A percentile compares a stretch with the other conserved stretches of the same genome.
These are phyloP conservation scores for Ormyrus pomaceus DNA, from an alignment of 2,888 invertebrate genomes.

Conservation along the genomic window DNA sequence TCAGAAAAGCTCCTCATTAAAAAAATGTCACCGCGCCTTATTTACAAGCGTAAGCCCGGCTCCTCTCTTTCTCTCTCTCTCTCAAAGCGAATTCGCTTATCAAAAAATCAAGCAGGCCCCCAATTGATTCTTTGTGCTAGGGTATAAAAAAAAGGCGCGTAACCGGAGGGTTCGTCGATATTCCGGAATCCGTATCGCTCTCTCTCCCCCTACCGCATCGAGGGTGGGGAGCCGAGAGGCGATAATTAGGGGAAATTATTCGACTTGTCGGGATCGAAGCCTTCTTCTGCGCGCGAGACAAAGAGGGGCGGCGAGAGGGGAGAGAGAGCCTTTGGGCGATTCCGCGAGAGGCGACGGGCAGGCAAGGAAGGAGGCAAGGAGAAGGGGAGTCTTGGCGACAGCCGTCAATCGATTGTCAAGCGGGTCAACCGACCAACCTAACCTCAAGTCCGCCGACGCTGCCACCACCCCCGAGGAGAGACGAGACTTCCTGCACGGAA, in stretches of 20 bases:
- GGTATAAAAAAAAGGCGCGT: background rate
- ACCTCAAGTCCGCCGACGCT: slow-evolving; percentile 64
- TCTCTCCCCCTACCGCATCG: background rate
- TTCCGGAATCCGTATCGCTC: slow-evolving; percentile 22
- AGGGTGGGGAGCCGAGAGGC: background rate
- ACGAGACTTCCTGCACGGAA: background rate
- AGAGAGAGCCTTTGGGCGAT: slow-evolving; percentile 44
- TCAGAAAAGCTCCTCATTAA: slow-evolving; percentile 9
- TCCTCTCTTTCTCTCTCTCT: too few species aligned
- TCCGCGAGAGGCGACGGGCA: slow-evolving; percentile 39
- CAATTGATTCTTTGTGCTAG: too few species aligned
- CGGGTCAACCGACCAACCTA: slow-evolving; percentile 74
- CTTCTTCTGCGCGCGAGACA: slow-evolving; percentile 63
- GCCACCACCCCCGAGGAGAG: slow-evolving; percentile 17
- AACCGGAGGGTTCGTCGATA: slow-evolving; percentile 2
- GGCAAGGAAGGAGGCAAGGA: slow-evolving; percentile 57
- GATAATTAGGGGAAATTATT: slow-evolving; percentile 64
- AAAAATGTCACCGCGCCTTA: background rate
- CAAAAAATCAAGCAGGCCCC: too few species aligned
- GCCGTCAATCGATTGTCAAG: slow-evolving; percentile 77
- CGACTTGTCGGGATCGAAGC: slow-evolving; percentile 55
- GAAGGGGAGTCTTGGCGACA: slow-evolving; percentile 74
- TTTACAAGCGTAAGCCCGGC: too few species aligned
- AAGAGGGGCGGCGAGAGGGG: slow-evolving; percentile 69
- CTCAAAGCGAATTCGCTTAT: too few species aligned